Conservation (phyloP, 2,888 invertebrate species). For the Pediacus dermestoides region DNA sequence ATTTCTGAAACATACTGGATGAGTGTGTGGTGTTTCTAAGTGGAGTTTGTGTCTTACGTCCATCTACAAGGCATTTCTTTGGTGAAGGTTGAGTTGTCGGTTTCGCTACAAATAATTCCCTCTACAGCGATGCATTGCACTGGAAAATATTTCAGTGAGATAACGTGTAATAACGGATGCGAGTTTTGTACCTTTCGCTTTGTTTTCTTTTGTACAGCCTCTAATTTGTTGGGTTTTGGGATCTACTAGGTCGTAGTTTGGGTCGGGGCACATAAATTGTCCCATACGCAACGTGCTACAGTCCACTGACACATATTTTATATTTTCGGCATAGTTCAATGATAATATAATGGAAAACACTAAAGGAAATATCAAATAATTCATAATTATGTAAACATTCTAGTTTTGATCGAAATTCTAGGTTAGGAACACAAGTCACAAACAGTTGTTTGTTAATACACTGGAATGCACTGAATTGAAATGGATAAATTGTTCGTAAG, state of each 20-base stretch:
- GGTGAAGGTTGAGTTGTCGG: slow-evolving; percentile 75
- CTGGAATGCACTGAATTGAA: too few relatives aligned
- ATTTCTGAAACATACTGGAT: slow-evolving; percentile 63
- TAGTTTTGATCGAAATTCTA: too few relatives aligned
- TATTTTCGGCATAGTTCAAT: too few relatives aligned
- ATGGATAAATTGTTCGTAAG: too few relatives aligned
- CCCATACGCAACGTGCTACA: slow-evolving; percentile 73
- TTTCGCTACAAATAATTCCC: slow-evolving; percentile 76
- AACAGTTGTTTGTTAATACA: too few relatives aligned
- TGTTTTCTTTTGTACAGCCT: slow-evolving; percentile 76
- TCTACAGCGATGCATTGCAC: slow-evolving; percentile 81
- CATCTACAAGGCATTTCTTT: slow-evolving; percentile 86
- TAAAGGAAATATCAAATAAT: too few relatives aligned
- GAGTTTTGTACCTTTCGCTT: slow-evolving; percentile 66
- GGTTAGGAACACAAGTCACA: too few relatives aligned
- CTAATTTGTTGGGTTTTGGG: slow-evolving; percentile 81
- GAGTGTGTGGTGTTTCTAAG: not conserved
- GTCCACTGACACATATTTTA: slow-evolving; percentile 51
- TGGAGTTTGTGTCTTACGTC: slow-evolving; percentile 72
- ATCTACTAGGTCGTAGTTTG: slow-evolving; percentile 73
- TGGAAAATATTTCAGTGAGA: slow-evolving; percentile 45
- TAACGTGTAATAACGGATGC: not conserved
- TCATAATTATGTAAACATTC: too few relatives aligned
- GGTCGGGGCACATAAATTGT: slow-evolving; percentile 80
- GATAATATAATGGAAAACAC: too few relatives aligned